Evolutionary conservation across 2,797 vertebrate species (phyloP).

Genomic region (Limosa lapponica): DNA sequence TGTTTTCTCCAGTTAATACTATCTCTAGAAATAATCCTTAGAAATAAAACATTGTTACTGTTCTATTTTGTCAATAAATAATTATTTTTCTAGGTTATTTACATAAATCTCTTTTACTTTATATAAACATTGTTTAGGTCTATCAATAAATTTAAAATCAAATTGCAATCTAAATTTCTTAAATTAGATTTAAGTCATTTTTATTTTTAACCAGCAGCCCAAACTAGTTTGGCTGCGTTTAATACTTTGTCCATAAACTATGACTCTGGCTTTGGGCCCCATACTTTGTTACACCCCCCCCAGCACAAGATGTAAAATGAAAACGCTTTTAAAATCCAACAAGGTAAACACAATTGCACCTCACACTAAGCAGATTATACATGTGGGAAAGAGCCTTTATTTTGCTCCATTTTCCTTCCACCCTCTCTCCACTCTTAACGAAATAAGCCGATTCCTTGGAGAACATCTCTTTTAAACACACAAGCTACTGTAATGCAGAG

Average conservation of each 20-base stretch:
- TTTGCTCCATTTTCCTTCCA: conserved; percentile 24
- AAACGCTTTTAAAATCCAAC: not conserved
- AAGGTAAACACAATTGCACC: not conserved
- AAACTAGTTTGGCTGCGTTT: not conserved
- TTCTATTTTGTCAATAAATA: not conserved
- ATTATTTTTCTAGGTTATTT: not conserved
- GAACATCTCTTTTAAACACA: not conserved
- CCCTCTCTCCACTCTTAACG: not conserved
- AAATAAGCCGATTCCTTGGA: not conserved
- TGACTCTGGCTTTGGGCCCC: not conserved
- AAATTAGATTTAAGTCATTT: not conserved
- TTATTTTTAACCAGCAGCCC: not conserved
- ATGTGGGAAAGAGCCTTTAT: not conserved
- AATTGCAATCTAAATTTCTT: not conserved
- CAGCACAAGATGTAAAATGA: conserved; percentile 10
- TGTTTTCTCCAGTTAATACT: not conserved
- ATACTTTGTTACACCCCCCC: not conserved
- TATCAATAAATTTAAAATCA: not conserved
- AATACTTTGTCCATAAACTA: not conserved
- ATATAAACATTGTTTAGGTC: not conserved
- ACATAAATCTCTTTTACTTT: not conserved
- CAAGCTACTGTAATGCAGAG: not conserved
- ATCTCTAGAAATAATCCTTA: not conserved
- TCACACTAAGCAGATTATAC: not conserved
- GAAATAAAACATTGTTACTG: not conserved